phyloP scores from a whole-genome alignment of 2,797 vertebrate species.

The Muraenolepis orangiensis region DNA sequence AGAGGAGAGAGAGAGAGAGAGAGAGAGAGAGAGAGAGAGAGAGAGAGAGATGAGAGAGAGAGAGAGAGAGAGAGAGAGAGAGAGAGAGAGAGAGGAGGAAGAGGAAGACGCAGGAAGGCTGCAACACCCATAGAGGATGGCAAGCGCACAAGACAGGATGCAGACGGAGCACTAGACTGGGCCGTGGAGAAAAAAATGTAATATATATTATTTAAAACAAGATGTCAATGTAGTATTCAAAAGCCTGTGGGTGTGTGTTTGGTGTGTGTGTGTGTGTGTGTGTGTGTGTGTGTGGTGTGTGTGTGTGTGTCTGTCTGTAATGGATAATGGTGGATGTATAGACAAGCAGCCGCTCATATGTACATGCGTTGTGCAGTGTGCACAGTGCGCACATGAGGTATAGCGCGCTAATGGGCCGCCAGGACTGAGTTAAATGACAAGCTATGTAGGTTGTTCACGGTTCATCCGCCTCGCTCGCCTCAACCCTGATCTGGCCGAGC shows the following conservation, averaged over 20 bases:
- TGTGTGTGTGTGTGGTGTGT: too few species aligned
- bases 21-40: background rate
- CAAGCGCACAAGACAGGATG: too few species aligned
- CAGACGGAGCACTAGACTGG: too few species aligned
- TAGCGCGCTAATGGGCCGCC: background rate
- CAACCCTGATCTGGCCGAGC: background rate
- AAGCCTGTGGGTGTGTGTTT: conserved; percentile 4
- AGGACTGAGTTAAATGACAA: background rate
- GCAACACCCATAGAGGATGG: too few species aligned
- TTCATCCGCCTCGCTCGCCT: conserved; percentile 9
- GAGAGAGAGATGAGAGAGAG: background rate
- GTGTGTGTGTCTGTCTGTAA: conserved; percentile 13
- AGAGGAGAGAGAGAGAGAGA: conserved; percentile 1
- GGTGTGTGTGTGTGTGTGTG: background rate
- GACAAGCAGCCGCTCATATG: background rate
- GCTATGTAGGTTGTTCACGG: conserved; percentile 10
- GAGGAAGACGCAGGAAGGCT: too few species aligned
- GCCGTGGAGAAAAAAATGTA: background rate
- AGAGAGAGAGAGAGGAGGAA: too few species aligned
- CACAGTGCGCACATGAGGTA: background rate
- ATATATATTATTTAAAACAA: conserved; percentile 45
- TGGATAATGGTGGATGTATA: conserved; percentile 19
- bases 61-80: background rate
- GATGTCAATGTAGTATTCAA: conserved; percentile 28
- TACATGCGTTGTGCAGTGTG: background rate